These are phyloP conservation scores for Thermophis baileyi DNA, from an alignment of 2,113 vertebrate species.

Conservation along the genomic window DNA sequence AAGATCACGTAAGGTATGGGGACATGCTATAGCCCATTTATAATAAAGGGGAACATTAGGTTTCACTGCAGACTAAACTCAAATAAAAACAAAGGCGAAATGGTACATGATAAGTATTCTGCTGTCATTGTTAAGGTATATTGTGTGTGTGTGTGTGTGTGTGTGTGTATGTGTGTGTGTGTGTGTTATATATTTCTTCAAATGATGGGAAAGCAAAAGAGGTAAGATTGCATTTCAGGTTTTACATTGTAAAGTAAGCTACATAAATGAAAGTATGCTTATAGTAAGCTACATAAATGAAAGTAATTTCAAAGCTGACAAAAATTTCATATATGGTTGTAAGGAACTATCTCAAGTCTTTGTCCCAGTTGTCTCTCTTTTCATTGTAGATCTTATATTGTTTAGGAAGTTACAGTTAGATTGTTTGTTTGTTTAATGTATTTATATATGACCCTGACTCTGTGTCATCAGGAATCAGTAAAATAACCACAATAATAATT, in stretches of 20 bases:
- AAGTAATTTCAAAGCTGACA: background rate
- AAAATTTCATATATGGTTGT: background rate
- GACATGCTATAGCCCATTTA: background rate
- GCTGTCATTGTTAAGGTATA: background rate
- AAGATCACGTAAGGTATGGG: background rate
- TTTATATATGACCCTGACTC: background rate
- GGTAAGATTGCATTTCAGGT: background rate
- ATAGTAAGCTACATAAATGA: background rate
- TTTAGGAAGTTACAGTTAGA: background rate
- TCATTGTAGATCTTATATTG: background rate
- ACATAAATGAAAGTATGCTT: too few species aligned
- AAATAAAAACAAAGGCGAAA: background rate
- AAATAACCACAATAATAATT: background rate
- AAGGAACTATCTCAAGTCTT: background rate
- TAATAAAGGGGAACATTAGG: background rate
- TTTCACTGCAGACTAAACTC: background rate
- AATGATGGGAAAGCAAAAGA: background rate
- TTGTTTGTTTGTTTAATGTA: background rate
- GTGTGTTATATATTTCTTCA: background rate
- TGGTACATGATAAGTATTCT: background rate
- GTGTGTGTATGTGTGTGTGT: too few species aligned
- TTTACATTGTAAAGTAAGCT: background rate
- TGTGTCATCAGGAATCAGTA: background rate
- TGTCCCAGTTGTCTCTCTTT: background rate
- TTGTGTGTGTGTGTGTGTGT: background rate